Conservation (phyloP, 2,888 invertebrate species). For the Ceramica pisi region DNA sequence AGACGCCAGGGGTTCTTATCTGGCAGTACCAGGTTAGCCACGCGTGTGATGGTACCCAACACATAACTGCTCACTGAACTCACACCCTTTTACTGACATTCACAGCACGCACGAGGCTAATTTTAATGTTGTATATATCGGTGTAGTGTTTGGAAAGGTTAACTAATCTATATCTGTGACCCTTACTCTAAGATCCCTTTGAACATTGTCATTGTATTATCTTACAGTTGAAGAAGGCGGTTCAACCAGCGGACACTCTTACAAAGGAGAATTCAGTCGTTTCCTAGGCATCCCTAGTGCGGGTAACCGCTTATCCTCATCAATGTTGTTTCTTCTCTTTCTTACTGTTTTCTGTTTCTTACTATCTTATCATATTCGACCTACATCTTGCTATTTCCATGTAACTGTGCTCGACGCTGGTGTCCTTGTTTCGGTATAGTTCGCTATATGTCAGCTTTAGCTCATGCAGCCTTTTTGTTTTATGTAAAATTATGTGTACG, state of each 20-base stretch:
- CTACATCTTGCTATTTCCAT: conserved; percentile 53
- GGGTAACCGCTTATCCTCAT: conserved; percentile 89
- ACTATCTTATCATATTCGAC: conserved; percentile 63
- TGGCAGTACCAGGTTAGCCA: conserved; percentile 91
- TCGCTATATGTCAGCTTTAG: conserved; percentile 54
- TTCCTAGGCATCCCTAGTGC: conserved; percentile 93
- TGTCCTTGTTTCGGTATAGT: conserved; percentile 50
- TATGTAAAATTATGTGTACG: conserved; percentile 8
- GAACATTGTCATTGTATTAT: conserved; percentile 79
- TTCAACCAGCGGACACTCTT: conserved; percentile 84
- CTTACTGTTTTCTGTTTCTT: conserved; percentile 64
- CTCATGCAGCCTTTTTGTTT: conserved; percentile 28
- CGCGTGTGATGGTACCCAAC: conserved; percentile 75
- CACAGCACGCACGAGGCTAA: conserved; percentile 82
- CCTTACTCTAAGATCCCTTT: conserved; percentile 58
- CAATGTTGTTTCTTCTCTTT: conserved; percentile 77
- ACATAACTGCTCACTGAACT: conserved; percentile 75
- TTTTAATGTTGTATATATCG: conserved; percentile 71
- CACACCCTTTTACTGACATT: conserved; percentile 79
- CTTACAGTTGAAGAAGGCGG: conserved; percentile 90
- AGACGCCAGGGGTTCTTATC: conserved; percentile 91
- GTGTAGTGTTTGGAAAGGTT: conserved; percentile 58
- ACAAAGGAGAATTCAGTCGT: conserved; percentile 91
- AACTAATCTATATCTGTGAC: conserved; percentile 40
- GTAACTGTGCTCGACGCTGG: conserved; percentile 48